Conservation (phyloP, 2,113 vertebrate species). For the Rutilus rutilus region DNA sequence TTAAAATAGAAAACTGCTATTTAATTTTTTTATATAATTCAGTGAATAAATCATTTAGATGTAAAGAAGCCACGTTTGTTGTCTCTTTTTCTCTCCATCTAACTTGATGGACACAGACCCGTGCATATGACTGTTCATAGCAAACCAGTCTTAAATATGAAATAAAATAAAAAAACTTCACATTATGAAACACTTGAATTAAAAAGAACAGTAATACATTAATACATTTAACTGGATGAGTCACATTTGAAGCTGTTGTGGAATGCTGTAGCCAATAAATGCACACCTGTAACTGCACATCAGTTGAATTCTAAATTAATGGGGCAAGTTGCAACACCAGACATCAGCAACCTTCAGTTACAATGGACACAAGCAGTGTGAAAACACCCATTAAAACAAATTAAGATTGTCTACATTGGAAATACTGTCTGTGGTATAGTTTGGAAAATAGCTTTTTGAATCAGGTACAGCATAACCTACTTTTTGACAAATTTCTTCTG, state of each 20-base stretch:
- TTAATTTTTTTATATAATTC: too few relatives aligned
- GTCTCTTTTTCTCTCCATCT: background rate
- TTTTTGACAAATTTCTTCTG: background rate
- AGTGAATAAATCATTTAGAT: too few relatives aligned
- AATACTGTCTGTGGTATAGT: background rate
- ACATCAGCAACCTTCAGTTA: background rate
- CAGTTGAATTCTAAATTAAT: background rate
- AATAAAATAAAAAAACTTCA: background rate
- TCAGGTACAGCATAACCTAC: background rate
- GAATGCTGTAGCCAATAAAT: background rate
- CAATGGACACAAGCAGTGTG: background rate
- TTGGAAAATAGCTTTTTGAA: background rate
- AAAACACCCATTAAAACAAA: background rate
- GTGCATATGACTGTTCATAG: background rate
- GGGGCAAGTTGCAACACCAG: background rate
- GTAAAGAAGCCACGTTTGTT: background rate
- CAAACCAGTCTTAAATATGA: background rate
- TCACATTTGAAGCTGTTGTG: background rate
- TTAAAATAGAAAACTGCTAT: too few relatives aligned
- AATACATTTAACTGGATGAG: too few relatives aligned
- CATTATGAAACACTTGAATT: background rate
- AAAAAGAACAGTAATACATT: too few relatives aligned
- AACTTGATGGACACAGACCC: background rate
- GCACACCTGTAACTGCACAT: background rate
- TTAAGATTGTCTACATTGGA: background rate